Evolutionary conservation across 1,140 invertebrate genomes (phyloP).

Genomic region (Dinoponera quadriceps): DNA sequence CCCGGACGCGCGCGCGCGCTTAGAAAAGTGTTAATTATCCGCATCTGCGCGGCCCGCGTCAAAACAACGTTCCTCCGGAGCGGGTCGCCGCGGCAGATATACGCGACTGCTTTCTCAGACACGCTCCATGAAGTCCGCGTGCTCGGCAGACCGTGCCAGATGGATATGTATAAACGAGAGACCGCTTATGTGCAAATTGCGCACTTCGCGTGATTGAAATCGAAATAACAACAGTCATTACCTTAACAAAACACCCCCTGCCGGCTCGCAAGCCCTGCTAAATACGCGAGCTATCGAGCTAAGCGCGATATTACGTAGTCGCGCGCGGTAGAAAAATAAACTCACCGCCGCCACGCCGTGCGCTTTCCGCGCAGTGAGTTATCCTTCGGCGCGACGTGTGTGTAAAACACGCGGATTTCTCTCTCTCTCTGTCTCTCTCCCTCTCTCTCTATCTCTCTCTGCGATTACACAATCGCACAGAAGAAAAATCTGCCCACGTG

Average conservation of each 20-base stretch:
- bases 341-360: too few species aligned
- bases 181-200: constrained; percentile 28
- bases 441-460: too few species aligned
- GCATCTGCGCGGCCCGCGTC: constrained; percentile 31
- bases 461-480: too few species aligned
- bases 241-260: constrained; percentile 14
- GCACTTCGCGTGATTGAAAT: constrained; percentile 35
- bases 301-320: background rate
- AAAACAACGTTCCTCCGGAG: constrained; percentile 37
- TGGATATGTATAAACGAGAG: constrained; percentile 42
- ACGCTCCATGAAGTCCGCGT: constrained; percentile 44
- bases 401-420: too few species aligned
- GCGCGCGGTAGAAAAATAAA: too few species aligned
- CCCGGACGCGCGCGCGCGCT: constrained; percentile 6
- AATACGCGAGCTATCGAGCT: background rate
- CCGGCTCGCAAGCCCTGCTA: background rate
- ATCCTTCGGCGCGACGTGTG: too few species aligned
- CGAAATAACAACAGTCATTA: constrained; percentile 48
- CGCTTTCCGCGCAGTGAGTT: too few species aligned
- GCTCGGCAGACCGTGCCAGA: constrained; percentile 31
- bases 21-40: constrained; percentile 51
- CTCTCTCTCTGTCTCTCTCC: too few species aligned
- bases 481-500: too few species aligned
- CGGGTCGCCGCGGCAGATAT: constrained; percentile 10
- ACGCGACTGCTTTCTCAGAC: constrained; percentile 31